Conservation (phyloP, 2,797 vertebrate genomes). For the Menidia menidia region DNA sequence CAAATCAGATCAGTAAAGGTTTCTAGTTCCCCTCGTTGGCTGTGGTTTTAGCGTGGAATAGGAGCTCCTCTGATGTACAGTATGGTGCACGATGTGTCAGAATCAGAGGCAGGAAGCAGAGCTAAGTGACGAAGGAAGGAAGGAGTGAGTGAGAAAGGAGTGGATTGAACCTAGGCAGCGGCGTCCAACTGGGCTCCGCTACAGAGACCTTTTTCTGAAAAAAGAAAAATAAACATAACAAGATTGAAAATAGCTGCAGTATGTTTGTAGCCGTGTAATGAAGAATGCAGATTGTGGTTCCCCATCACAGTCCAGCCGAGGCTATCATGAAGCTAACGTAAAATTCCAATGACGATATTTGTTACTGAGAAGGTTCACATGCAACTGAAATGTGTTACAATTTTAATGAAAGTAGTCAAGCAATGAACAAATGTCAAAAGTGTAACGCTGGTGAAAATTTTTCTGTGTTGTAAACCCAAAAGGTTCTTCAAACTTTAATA, state of each 20-base stretch:
- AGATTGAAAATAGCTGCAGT: slow-evolving; percentile 35
- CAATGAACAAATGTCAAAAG: too few species aligned
- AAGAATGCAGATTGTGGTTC: slow-evolving; percentile 30
- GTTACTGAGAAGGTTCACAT: background rate
- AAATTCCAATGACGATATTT: background rate
- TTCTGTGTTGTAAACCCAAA: too few species aligned
- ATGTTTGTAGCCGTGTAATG: slow-evolving; percentile 15
- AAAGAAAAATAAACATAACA: slow-evolving; percentile 9
- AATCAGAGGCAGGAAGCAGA: slow-evolving; percentile 31
- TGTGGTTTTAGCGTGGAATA: slow-evolving; percentile 22
- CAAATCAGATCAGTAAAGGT: slow-evolving; percentile 6
- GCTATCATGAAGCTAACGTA: slow-evolving; percentile 1
- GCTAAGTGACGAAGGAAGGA: slow-evolving; percentile 14
- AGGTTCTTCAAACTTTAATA: too few species aligned
- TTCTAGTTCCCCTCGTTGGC: slow-evolving; percentile 17
- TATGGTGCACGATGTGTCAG: slow-evolving; percentile 40
- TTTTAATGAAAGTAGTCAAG: background rate
- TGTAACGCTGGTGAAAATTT: too few species aligned
- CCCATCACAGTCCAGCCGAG: slow-evolving; percentile 19
- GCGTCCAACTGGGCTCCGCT: slow-evolving; percentile 25
- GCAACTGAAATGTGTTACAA: background rate
- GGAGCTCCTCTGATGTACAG: slow-evolving; percentile 38
- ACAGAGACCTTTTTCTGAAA: slow-evolving; percentile 28
- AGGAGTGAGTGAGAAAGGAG: slow-evolving; percentile 24
- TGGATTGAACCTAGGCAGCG: slow-evolving; percentile 17